Evolutionary conservation across 2,113 vertebrate genomes (phyloP).

Genomic region (Rhabdornis inornatus): DNA sequence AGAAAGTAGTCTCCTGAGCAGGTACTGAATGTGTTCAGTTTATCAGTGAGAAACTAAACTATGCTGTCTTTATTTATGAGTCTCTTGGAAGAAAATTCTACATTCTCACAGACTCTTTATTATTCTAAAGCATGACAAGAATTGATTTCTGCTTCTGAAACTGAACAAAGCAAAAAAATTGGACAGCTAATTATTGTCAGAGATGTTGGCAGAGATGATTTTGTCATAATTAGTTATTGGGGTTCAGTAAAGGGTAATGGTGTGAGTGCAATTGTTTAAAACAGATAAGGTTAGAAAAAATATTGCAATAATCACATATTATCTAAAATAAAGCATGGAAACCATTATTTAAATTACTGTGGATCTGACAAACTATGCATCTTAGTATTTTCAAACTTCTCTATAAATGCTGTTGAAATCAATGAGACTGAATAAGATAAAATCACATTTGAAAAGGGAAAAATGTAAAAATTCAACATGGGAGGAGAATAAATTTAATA

Average conservation of each 20-base stretch:
- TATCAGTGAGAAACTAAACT: not conserved
- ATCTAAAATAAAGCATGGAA: not conserved
- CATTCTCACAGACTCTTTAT: not conserved
- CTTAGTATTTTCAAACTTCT: not conserved
- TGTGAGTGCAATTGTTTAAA: not conserved
- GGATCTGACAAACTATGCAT: not conserved
- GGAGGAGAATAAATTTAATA: not conserved
- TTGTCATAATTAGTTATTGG: not conserved
- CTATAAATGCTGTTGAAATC: not conserved
- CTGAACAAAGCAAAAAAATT: not conserved
- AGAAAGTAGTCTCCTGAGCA: not conserved
- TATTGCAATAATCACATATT: not conserved
- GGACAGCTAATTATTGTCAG: not conserved
- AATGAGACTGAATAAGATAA: not conserved
- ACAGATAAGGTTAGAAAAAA: not conserved
- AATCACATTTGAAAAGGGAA: not conserved
- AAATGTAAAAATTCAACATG: fast-evolving
- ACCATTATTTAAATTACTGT: not conserved
- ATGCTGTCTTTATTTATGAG: not conserved
- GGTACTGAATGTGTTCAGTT: not conserved
- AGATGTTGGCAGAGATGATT: not conserved
- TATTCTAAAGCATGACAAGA: not conserved
- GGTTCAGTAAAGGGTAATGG: not conserved
- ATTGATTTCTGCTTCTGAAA: not conserved
- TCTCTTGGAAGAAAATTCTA: not conserved